Conservation (phyloP, 2,888 invertebrate genomes). For the Leptinotarsa tumamoca region DNA sequence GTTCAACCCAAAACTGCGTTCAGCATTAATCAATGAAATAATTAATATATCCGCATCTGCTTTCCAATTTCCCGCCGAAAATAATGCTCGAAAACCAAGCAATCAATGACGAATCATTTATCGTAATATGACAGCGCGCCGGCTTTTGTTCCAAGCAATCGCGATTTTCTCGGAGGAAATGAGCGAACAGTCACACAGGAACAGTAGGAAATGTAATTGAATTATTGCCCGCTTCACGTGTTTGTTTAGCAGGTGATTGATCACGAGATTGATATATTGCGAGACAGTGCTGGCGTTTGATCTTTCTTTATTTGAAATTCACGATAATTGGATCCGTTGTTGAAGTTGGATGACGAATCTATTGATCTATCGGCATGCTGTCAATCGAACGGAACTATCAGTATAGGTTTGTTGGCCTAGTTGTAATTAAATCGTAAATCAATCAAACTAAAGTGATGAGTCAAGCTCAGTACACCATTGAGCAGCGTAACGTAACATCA, state of each 20-base stretch:
- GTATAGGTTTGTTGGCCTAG: too few species aligned
- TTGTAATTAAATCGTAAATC: too few species aligned
- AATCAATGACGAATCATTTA: slow-evolving; percentile 13
- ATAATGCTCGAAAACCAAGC: slow-evolving; percentile 12
- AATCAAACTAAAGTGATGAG: too few species aligned
- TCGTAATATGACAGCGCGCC: slow-evolving; percentile 14
- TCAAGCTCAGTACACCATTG: too few species aligned
- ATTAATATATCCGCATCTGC: slow-evolving; percentile 2
- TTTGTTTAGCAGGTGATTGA: slow-evolving; percentile 21
- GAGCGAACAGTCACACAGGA: slow-evolving; percentile 5
- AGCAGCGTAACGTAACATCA: too few species aligned
- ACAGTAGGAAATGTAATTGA: slow-evolving; percentile 26
- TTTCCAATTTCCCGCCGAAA: neutral
- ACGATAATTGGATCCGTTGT: slow-evolving; percentile 5
- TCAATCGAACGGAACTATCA: neutral
- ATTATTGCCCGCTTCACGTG: slow-evolving; percentile 19
- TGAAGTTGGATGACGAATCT: neutral
- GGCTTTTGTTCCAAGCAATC: slow-evolving; percentile 5
- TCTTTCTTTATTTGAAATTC: neutral
- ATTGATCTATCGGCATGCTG: neutral
- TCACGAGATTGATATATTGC: slow-evolving; percentile 11
- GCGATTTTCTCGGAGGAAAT: slow-evolving; percentile 3
- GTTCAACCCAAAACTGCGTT: neutral
- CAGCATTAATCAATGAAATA: slow-evolving; percentile 14
- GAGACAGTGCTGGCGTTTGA: slow-evolving; percentile 9